These are phyloP conservation scores for Eupeodes luniger DNA, from an alignment of 2,888 invertebrate genomes.

Conservation along the genomic window DNA sequence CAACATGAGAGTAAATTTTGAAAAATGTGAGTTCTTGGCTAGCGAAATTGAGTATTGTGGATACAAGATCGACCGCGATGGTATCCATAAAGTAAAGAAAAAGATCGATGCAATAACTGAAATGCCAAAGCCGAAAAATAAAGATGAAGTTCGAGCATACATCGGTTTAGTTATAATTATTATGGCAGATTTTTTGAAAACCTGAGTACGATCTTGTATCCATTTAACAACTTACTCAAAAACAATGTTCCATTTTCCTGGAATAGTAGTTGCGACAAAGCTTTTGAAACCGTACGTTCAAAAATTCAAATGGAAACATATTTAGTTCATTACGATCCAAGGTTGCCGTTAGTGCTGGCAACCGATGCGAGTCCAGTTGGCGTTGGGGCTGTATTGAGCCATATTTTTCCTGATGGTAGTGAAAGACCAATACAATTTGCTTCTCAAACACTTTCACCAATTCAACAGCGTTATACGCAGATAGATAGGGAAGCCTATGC, in stretches of 20 bases:
- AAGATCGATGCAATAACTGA: no score
- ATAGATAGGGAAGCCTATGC: slow-evolving; percentile 79
- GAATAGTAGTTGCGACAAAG: slow-evolving; percentile 73
- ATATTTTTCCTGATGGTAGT: slow-evolving; percentile 42
- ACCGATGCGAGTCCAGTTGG: slow-evolving; percentile 77
- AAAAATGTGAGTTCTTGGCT: no score
- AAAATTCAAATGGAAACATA: slow-evolving; percentile 67
- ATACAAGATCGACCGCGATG: no score
- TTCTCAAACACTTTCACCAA: slow-evolving; percentile 43
- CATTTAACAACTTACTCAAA: slow-evolving; percentile 77
- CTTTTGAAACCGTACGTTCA: slow-evolving; percentile 77
- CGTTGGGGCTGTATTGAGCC: slow-evolving; percentile 44
- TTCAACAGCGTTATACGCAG: slow-evolving; percentile 72
- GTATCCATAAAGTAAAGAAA: no score
- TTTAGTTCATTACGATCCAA: slow-evolving; percentile 78
- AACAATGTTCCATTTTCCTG: slow-evolving; percentile 77
- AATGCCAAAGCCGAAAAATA: no score
- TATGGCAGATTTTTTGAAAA: slow-evolving; percentile 78
- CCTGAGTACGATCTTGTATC: slow-evolving; percentile 77
- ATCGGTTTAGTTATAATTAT: no score
- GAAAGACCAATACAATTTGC: slow-evolving; percentile 58
- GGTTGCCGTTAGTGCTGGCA: slow-evolving; percentile 77
- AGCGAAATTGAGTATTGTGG: no score
- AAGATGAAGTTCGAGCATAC: no score
- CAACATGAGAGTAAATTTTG: no score